Conservation (phyloP, 1,140 invertebrate genomes). For the Holotrichia oblita region DNA sequence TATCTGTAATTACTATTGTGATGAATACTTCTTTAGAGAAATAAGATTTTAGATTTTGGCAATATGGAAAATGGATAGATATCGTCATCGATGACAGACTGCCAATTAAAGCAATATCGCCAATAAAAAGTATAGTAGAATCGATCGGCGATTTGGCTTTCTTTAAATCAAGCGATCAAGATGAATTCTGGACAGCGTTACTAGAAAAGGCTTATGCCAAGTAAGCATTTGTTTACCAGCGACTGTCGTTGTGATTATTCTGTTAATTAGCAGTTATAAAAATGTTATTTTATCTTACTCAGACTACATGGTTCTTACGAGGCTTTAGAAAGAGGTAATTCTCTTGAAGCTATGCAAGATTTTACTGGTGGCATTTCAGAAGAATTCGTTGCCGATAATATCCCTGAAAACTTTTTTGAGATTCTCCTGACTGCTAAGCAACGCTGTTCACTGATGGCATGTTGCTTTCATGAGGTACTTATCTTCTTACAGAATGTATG, state of each 20-base stretch:
- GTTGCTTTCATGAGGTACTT: slow-evolving; percentile 74
- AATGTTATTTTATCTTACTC: slow-evolving; percentile 42
- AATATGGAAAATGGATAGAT: slow-evolving; percentile 77
- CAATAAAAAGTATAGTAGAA: too few species aligned
- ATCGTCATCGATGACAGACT: slow-evolving; percentile 79
- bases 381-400: slow-evolving; percentile 52
- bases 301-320: slow-evolving; percentile 75
- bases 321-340: slow-evolving; percentile 74
- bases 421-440: slow-evolving; percentile 70
- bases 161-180: slow-evolving; percentile 57
- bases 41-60: slow-evolving; percentile 65
- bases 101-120: slow-evolving; percentile 64
- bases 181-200: slow-evolving; percentile 76
- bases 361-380: slow-evolving; percentile 79
- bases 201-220: slow-evolving; percentile 83
- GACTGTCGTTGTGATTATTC: too few species aligned
- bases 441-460: slow-evolving; percentile 71
- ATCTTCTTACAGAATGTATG: slow-evolving; percentile 67
- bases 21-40: slow-evolving; percentile 47
- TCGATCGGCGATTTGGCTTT: too few species aligned
- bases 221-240: too few species aligned
- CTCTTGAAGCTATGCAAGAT: slow-evolving; percentile 77
- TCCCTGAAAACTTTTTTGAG: slow-evolving; percentile 60
- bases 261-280: neutral
- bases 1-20: neutral